A percentile compares a stretch with the other conserved stretches of the same genome.
Evolutionary conservation across 2,888 invertebrate genomes (phyloP).

Genomic region (Habroteleia sp.): DNA sequence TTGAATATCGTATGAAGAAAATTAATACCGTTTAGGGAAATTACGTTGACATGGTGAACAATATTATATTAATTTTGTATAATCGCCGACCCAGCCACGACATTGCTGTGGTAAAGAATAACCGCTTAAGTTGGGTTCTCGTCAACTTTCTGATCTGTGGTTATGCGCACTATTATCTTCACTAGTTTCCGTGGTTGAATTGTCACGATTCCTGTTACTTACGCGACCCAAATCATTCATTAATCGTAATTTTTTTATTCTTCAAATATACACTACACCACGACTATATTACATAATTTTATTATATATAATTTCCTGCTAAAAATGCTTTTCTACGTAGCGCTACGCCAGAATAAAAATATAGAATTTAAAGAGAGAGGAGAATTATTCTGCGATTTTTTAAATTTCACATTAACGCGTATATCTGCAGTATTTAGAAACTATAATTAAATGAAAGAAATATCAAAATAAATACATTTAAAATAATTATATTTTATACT

Average conservation of each 20-base stretch:
- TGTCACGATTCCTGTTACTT: constrained; percentile 47
- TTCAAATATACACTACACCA: too few species aligned
- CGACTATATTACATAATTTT: constrained; percentile 13
- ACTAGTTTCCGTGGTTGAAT: constrained; percentile 43
- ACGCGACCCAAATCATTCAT: constrained; percentile 31
- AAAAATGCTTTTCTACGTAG: too few species aligned
- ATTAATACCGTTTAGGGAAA: constrained; percentile 37
- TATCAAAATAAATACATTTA: too few species aligned
- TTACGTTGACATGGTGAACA: constrained; percentile 27
- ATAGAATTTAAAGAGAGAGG: too few species aligned
- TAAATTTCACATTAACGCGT: too few species aligned
- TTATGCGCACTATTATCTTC: constrained; percentile 34
- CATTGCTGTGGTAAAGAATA: constrained; percentile 33
- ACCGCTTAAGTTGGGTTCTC: constrained; percentile 24
- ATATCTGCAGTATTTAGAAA: too few species aligned
- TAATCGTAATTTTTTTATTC: constrained; percentile 19
- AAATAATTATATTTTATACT: too few species aligned
- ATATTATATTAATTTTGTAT: constrained; percentile 45
- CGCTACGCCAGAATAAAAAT: too few species aligned
- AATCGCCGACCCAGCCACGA: constrained; percentile 26
- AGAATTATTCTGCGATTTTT: too few species aligned
- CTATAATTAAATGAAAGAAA: too few species aligned
- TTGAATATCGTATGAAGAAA: constrained; percentile 14
- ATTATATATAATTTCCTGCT: constrained; percentile 27
- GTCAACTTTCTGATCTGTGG: constrained; percentile 51